These are phyloP conservation scores for Caenorhabditis becei DNA, from an alignment of 2,888 invertebrate genomes.

Conservation along the genomic window DNA sequence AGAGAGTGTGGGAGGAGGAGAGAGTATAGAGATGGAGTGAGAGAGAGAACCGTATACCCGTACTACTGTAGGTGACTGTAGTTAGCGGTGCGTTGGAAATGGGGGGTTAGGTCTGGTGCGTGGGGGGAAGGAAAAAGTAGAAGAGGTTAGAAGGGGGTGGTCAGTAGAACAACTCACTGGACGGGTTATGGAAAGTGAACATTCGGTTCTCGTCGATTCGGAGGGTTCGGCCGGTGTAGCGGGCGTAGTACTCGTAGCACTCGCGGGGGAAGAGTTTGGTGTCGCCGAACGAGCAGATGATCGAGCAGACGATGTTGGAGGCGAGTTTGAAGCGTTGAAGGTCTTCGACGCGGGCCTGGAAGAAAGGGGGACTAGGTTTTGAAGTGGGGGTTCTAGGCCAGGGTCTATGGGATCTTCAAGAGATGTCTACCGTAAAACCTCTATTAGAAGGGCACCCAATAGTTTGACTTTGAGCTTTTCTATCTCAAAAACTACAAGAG, in stretches of 20 bases:
- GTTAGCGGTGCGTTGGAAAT: slow-evolving; percentile 8
- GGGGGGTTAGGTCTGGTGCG: slow-evolving; percentile 37
- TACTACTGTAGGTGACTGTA: neutral
- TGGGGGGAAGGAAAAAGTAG: neutral
- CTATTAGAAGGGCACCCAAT: too few relatives aligned
- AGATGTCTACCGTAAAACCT: too few relatives aligned
- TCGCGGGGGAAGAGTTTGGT: slow-evolving; percentile 92
- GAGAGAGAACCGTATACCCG: slow-evolving; percentile 34
- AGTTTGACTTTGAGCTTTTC: too few relatives aligned
- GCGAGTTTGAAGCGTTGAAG: slow-evolving; percentile 93
- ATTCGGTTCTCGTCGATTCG: slow-evolving; percentile 96
- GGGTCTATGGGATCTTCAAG: neutral
- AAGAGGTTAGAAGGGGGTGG: slow-evolving; percentile 1
- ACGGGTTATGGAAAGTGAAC: slow-evolving; percentile 87
- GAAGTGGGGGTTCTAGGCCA: neutral
- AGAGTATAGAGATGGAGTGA: slow-evolving; percentile 14
- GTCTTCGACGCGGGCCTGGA: slow-evolving; percentile 94
- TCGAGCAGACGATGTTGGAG: slow-evolving; percentile 94
- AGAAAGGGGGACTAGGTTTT: slow-evolving; percentile 26
- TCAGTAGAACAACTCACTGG: slow-evolving; percentile 76
- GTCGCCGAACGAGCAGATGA: slow-evolving; percentile 94
- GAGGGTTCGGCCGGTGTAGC: slow-evolving; percentile 93
- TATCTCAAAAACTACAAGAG: too few relatives aligned
- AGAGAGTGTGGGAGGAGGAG: slow-evolving; percentile 15
- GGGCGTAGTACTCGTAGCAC: slow-evolving; percentile 93